Conservation (phyloP, 2,113 vertebrate species). For the Copsychus sechellarum region DNA sequence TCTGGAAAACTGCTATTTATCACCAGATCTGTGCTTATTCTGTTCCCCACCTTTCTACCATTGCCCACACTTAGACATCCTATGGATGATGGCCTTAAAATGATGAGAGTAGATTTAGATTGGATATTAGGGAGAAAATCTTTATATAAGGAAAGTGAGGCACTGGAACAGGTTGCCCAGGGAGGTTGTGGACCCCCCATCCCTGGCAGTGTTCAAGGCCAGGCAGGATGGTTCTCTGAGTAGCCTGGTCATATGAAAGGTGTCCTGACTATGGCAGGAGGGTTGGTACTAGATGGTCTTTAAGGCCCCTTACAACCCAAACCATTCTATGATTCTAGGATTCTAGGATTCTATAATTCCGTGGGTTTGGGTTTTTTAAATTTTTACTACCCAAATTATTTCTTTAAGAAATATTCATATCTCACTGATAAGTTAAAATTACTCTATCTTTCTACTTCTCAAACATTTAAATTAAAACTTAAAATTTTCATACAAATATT, state of each 20-base stretch:
- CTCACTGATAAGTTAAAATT: background rate
- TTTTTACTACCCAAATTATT: background rate
- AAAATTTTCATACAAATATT: background rate
- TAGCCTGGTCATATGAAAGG: background rate
- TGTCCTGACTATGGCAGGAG: background rate
- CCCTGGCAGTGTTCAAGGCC: background rate
- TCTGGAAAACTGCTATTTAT: background rate
- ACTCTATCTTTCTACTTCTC: background rate
- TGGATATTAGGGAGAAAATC: background rate
- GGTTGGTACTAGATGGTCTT: background rate
- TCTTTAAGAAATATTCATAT: background rate
- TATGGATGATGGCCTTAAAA: background rate
- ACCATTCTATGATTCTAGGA: background rate
- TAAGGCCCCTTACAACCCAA: background rate
- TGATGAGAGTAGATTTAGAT: background rate
- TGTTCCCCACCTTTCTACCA: background rate
- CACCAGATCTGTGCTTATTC: background rate
- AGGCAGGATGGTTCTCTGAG: background rate
- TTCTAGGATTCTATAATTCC: background rate
- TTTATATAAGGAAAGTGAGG: background rate
- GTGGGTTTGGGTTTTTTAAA: accelerated
- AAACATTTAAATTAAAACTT: background rate
- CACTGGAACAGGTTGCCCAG: background rate
- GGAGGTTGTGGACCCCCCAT: background rate
- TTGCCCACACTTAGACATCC: background rate